Conservation (phyloP, 2,113 vertebrate genomes). For the Erythrocercus mccallii region DNA sequence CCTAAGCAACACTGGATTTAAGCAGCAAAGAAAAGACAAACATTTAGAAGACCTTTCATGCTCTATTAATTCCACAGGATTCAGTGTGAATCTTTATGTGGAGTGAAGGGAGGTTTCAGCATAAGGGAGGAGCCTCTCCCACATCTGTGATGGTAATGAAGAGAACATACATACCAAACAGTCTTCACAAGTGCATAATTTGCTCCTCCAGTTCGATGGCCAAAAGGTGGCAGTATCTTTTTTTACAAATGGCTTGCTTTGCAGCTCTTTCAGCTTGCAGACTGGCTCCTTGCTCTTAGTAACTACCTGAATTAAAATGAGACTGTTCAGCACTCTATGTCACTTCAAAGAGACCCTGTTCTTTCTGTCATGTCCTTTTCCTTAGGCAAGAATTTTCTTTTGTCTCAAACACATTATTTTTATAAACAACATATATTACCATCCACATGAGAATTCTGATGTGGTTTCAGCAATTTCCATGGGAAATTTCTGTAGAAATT, state of each 20-base stretch:
- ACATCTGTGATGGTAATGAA: fast-evolving
- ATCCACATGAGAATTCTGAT: background rate
- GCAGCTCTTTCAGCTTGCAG: slow-evolving; percentile 81
- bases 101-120: background rate
- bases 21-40: background rate
- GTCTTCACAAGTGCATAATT: slow-evolving; percentile 85
- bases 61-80: background rate
- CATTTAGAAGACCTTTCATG: background rate
- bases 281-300: slow-evolving; percentile 15
- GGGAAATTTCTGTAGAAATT: background rate
- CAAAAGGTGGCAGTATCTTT: slow-evolving; percentile 85
- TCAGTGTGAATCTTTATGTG: background rate
- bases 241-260: slow-evolving; percentile 57
- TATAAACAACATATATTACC: background rate
- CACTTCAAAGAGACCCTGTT: background rate
- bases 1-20: background rate
- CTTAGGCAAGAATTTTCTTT: background rate
- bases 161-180: slow-evolving; percentile 80
- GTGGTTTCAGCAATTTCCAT: background rate
- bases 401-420: background rate
- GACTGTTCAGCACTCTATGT: background rate
- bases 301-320: slow-evolving; percentile 57
- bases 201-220: slow-evolving; percentile 87
- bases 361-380: background rate
- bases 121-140: background rate